phyloP scores from a whole-genome alignment of 1,140 invertebrate genomes.

The Drosophila pandora region DNA sequence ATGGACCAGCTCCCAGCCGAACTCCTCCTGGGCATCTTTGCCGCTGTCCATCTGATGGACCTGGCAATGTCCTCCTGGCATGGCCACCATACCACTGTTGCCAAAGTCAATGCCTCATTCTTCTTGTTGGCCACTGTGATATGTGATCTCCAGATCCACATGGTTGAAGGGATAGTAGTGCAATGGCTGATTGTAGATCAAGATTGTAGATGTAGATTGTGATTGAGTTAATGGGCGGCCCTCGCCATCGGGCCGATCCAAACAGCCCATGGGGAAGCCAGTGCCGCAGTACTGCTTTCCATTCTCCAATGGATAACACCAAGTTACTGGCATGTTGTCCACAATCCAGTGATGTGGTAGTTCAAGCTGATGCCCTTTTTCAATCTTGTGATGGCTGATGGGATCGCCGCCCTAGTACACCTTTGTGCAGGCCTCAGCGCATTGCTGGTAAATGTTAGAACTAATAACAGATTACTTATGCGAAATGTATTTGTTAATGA shows the following conservation, averaged over 20 bases:
- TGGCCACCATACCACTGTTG: constrained; percentile 98
- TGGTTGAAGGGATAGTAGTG: constrained; percentile 98
- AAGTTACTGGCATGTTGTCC: constrained; percentile 99
- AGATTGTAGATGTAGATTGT: too few relatives aligned
- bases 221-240: constrained; percentile 84
- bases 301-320: constrained; percentile 94
- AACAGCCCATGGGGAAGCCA: constrained; percentile 99
- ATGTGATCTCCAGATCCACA: constrained; percentile 96
- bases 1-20: constrained; percentile 99
- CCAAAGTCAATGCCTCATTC: constrained; percentile 93
- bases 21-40: constrained; percentile 99
- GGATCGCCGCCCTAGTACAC: constrained; percentile 88
- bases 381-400: constrained; percentile 90
- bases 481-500: too few relatives aligned
- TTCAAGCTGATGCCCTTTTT: constrained; percentile 97
- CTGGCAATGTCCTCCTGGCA: constrained; percentile 99
- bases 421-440: constrained; percentile 88
- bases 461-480: too few relatives aligned
- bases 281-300: constrained; percentile 94
- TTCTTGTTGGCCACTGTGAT: constrained; percentile 93
- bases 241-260: constrained; percentile 84
- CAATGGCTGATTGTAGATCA: constrained; percentile 86
- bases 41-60: constrained; percentile 98
- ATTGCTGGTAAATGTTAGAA: too few relatives aligned
- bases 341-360: constrained; percentile 99